phyloP scores from a whole-genome alignment of 2,797 vertebrate species.

The Xyrichtys novacula region DNA sequence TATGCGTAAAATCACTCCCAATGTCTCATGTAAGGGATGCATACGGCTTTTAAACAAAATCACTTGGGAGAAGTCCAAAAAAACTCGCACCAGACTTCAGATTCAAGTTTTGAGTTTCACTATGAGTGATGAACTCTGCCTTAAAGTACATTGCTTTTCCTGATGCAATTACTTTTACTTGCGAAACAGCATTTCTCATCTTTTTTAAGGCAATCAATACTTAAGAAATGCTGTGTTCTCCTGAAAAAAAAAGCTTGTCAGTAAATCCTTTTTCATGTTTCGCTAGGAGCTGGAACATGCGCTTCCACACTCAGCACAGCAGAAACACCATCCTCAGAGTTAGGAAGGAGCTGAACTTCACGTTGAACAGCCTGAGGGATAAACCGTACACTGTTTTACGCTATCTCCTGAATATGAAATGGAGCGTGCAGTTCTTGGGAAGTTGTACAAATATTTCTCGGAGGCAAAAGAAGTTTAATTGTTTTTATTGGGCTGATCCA shows the following conservation, averaged over 20 bases:
- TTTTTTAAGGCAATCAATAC: neutral
- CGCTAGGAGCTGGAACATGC: constrained; percentile 1
- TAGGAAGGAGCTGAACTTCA: constrained; percentile 9
- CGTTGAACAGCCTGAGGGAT: neutral
- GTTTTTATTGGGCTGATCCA: neutral
- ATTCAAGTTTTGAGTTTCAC: neutral
- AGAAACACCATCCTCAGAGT: constrained; percentile 11
- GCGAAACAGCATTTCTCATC: neutral
- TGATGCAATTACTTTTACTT: constrained; percentile 2
- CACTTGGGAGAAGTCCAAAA: neutral
- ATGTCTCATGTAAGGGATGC: too few species aligned
- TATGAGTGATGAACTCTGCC: neutral
- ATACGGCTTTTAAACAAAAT: neutral
- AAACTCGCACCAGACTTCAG: constrained; percentile 8
- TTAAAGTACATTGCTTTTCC: neutral
- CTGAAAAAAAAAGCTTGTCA: constrained; percentile 6
- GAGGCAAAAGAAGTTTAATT: neutral
- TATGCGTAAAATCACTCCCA: too few species aligned
- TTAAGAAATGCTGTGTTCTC: neutral
- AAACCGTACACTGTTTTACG: constrained; percentile 3
- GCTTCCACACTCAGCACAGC: neutral
- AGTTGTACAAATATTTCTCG: neutral
- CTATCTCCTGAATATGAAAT: constrained; percentile 18
- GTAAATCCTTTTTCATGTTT: constrained; percentile 28
- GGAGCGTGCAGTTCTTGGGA: neutral